Evolutionary conservation across 2,888 invertebrate species (phyloP).

Genomic region (Caenorhabditis imperialis): DNA sequence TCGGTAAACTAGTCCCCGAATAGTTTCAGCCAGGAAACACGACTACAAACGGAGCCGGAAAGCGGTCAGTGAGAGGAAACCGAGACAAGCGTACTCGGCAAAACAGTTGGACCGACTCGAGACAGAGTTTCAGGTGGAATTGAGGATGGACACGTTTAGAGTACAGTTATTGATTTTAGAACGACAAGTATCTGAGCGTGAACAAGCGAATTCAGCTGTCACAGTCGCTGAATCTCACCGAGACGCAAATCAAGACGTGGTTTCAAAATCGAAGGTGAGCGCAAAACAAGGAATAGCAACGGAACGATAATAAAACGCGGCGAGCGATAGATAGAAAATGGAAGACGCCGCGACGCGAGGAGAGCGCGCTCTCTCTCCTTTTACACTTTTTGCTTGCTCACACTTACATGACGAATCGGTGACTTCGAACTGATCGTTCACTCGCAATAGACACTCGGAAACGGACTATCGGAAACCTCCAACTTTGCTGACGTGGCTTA

Average conservation of each 20-base stretch:
- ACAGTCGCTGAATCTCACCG: constrained; percentile 89
- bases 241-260: constrained; percentile 97
- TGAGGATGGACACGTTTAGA: not conserved
- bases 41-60: constrained; percentile 87
- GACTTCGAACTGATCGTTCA: too few relatives aligned
- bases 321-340: too few relatives aligned
- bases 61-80: constrained; percentile 92
- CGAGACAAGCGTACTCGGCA: constrained; percentile 94
- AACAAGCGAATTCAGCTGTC: constrained; percentile 94
- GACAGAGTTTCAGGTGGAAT: constrained; percentile 90
- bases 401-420: not conserved
- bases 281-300: not conserved
- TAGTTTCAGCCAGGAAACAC: constrained; percentile 82
- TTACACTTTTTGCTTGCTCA: not conserved
- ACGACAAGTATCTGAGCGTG: constrained; percentile 95
- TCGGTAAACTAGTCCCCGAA: not conserved
- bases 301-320: not conserved
- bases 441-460: too few relatives aligned
- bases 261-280: constrained; percentile 89
- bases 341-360: too few relatives aligned
- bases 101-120: constrained; percentile 92
- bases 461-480: too few relatives aligned
- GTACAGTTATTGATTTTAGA: constrained; percentile 79
- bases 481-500: too few relatives aligned
- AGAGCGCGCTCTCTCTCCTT: not conserved